phyloP scores from a whole-genome alignment of 2,888 invertebrate species.

The Cosmopolites sordidus region DNA sequence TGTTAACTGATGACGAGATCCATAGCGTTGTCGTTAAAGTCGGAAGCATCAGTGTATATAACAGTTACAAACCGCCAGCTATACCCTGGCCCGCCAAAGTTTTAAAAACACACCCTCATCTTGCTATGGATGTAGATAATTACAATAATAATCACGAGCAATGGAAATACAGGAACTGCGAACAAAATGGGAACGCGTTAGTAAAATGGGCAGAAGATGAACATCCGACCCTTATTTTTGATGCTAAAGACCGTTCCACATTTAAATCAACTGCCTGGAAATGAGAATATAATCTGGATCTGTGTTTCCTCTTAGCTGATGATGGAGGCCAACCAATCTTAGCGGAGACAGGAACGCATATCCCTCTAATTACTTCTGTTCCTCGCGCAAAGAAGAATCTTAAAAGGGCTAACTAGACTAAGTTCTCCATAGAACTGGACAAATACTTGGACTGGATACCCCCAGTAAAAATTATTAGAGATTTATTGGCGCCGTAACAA shows the following conservation, averaged over 20 bases:
- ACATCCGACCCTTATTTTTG: constrained; percentile 19
- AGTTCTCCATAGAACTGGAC: constrained; percentile 7
- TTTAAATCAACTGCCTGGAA: constrained; percentile 27
- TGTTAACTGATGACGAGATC: constrained; percentile 16
- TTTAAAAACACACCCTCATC: constrained; percentile 16
- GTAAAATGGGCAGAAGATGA: constrained; percentile 25
- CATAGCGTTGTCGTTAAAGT: too few species aligned
- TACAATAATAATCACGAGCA: constrained; percentile 27
- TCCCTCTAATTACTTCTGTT: background rate
- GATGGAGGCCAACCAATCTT: background rate
- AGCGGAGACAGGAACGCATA: background rate
- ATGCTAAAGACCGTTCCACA: constrained; percentile 25
- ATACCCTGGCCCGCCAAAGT: constrained; percentile 24
- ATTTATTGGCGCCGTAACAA: constrained; percentile 17
- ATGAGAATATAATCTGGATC: constrained; percentile 23
- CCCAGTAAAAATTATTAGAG: constrained; percentile 14
- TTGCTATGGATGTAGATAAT: constrained; percentile 27
- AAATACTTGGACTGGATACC: constrained; percentile 19
- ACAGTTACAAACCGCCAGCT: constrained; percentile 25
- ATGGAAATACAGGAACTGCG: constrained; percentile 19
- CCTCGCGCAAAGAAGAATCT: background rate
- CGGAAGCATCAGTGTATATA: constrained; percentile 15
- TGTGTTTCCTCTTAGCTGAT: constrained; percentile 12
- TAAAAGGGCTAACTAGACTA: background rate
- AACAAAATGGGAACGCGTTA: constrained; percentile 20